A percentile compares a stretch with the other conserved stretches of the same genome.
Conservation (phyloP, 1,140 invertebrate species). For the Calosoma granatense region DNA sequence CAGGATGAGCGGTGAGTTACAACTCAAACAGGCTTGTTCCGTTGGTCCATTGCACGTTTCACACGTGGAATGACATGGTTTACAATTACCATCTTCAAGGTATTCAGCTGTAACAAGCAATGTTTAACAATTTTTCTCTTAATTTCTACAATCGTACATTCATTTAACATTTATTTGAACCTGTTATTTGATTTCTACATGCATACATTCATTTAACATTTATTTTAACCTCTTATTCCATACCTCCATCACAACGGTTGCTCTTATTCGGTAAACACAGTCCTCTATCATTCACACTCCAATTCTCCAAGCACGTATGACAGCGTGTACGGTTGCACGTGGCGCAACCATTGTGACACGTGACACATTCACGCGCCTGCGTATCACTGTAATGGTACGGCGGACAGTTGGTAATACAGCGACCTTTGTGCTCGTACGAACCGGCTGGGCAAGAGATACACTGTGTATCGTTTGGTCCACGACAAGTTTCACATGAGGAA, state of each 20-base stretch:
- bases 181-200: too few species aligned
- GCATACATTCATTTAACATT: too few species aligned
- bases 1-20: constrained; percentile 50
- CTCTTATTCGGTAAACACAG: constrained; percentile 55
- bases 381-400: constrained; percentile 61
- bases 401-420: constrained; percentile 55
- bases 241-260: constrained; percentile 50
- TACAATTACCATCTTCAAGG: constrained; percentile 55
- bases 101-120: constrained; percentile 47
- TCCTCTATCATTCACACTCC: constrained; percentile 60
- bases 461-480: constrained; percentile 60
- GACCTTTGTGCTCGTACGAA: constrained; percentile 52
- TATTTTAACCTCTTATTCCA: too few species aligned
- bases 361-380: constrained; percentile 59
- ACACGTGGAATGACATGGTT: constrained; percentile 57
- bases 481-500: constrained; percentile 70
- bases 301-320: constrained; percentile 55
- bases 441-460: constrained; percentile 68
- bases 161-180: too few species aligned
- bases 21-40: constrained; percentile 57
- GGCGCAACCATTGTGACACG: constrained; percentile 61
- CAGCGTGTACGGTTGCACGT: constrained; percentile 58
- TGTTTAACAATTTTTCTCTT: too few species aligned
- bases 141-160: too few species aligned
- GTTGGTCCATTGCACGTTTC: constrained; percentile 59